These are phyloP conservation scores for Eulemur albifrons DNA, from an alignment of 2,797 vertebrate genomes.

Conservation along the genomic window DNA sequence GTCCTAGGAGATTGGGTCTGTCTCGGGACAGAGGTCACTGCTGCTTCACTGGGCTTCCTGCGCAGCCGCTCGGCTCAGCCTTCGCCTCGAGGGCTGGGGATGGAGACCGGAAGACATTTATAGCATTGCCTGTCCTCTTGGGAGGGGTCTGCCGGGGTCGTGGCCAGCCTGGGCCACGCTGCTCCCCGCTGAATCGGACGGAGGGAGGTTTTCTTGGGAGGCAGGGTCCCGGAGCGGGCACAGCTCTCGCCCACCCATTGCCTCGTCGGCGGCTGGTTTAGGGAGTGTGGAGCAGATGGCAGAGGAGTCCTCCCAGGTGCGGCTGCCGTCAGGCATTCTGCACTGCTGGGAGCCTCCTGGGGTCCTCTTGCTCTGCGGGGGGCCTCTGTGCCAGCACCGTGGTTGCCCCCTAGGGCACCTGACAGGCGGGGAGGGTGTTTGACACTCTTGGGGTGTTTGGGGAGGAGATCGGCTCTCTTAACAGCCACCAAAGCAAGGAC, in stretches of 20 bases:
- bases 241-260: neutral
- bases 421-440: neutral
- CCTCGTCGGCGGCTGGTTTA: neutral
- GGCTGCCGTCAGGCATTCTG: neutral
- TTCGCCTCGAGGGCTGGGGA: neutral
- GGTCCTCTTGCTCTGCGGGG: neutral
- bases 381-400: neutral
- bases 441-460: neutral
- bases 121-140: neutral
- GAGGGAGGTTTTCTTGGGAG: neutral
- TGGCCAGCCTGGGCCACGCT: neutral
- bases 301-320: neutral
- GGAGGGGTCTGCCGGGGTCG: neutral
- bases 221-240: accelerated
- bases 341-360: neutral
- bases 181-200: neutral
- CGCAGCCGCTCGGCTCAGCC: neutral
- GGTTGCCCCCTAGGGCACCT: neutral
- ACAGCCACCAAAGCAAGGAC: neutral
- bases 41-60: neutral
- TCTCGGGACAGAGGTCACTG: neutral
- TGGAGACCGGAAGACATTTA: neutral
- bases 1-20: neutral
- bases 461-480: neutral
- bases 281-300: neutral